A percentile compares a stretch with the other conserved stretches of the same genome.
Conservation (phyloP, 37 sponge, comb jelly and placozoan genomes). For the Tethya wilhelma region DNA sequence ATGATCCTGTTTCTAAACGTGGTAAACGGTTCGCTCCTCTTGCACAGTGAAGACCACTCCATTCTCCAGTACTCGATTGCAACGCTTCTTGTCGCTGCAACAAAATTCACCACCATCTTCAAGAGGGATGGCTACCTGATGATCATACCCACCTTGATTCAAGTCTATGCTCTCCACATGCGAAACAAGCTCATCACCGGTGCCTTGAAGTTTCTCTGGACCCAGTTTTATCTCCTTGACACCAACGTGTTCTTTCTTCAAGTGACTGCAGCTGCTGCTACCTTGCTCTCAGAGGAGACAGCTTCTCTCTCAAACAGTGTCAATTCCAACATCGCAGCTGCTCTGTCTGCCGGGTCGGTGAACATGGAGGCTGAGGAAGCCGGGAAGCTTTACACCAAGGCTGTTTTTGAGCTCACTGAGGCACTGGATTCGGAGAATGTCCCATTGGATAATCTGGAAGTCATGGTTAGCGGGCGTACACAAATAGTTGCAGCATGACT, state of each 20-base stretch:
- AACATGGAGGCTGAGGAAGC: conserved; percentile 22
- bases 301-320: conserved; percentile 22
- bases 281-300: conserved; percentile 36
- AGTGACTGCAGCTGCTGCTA: conserved; percentile 47
- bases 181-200: conserved; percentile 51
- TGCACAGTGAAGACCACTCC: conserved; percentile 70
- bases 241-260: conserved; percentile 54
- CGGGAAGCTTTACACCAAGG: conserved; percentile 10
- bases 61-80: conserved; percentile 51
- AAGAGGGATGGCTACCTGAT: conserved; percentile 50
- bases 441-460: conserved; percentile 23
- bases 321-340: conserved; percentile 5
- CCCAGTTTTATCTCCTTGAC: conserved; percentile 32
- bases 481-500: too few relatives aligned
- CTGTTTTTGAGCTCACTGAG: conserved; percentile 39
- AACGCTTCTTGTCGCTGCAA: conserved; percentile 30
- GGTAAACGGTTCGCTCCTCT: conserved; percentile 68
- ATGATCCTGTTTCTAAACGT: conserved; percentile 71
- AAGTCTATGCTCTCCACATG: conserved; percentile 71
- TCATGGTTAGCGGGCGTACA: conserved; percentile 39
- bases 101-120: conserved; percentile 55
- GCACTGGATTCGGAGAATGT: neutral
- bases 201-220: conserved; percentile 62
- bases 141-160: conserved; percentile 62
- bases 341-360: neutral